These are phyloP conservation scores for Todiramphus chloris DNA, from an alignment of 2,113 vertebrate species.

Conservation along the genomic window DNA sequence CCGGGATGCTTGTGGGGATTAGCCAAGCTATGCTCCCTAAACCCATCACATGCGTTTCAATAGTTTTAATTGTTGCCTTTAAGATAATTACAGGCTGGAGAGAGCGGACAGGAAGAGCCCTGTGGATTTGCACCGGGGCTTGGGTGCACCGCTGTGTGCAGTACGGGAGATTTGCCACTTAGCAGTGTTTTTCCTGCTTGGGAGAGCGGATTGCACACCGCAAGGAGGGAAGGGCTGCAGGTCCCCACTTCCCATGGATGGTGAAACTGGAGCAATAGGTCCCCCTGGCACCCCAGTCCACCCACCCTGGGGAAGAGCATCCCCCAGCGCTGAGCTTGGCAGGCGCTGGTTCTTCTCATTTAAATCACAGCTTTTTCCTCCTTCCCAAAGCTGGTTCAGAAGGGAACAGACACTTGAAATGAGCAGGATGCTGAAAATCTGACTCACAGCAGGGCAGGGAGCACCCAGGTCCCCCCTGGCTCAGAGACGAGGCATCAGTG, in stretches of 20 bases:
- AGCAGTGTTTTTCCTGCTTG: neutral
- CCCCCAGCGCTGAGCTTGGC: neutral
- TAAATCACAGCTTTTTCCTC: neutral
- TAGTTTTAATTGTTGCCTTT: conserved; percentile 63
- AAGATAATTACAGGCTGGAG: conserved; percentile 61
- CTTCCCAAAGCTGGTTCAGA: neutral
- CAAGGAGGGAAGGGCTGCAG: neutral
- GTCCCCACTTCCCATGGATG: neutral
- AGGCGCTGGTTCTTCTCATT: neutral
- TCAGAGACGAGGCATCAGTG: neutral
- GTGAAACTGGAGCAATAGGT: neutral
- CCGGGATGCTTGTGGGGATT: conserved; percentile 29
- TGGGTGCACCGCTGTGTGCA: neutral
- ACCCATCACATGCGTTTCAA: conserved; percentile 46
- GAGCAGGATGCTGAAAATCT: neutral
- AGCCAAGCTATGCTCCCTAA: conserved; percentile 18
- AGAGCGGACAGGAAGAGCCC: neutral
- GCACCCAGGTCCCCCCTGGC: neutral
- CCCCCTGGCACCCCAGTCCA: neutral
- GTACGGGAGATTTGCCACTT: neutral
- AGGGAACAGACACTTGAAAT: neutral
- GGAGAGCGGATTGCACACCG: neutral
- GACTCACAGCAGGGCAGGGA: neutral
- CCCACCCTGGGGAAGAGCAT: neutral
- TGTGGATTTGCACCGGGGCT: conserved; percentile 7